phyloP scores from a whole-genome alignment of 1,140 invertebrate species.

The Grapholita molesta region DNA sequence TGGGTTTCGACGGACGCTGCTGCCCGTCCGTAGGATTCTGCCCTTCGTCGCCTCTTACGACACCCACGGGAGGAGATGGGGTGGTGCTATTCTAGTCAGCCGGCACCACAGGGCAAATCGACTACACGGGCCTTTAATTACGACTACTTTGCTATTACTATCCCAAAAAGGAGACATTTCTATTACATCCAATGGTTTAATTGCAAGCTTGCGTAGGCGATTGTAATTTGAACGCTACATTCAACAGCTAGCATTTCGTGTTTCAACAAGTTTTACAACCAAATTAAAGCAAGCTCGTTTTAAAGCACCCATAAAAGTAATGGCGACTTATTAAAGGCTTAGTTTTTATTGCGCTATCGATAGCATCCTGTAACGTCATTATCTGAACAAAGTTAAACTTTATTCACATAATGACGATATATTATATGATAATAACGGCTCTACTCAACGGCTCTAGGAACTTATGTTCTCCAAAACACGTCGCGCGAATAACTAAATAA shows the following conservation, averaged over 20 bases:
- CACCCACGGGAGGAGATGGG: no score
- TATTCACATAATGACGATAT: no score
- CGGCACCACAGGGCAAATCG: no score
- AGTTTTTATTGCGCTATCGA: slow-evolving; percentile 40
- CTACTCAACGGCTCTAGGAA: no score
- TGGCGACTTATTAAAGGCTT: slow-evolving; percentile 37
- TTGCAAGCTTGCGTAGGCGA: background rate
- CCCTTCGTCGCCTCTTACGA: no score
- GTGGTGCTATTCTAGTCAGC: no score
- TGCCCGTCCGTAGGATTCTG: no score
- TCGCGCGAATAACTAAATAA: no score
- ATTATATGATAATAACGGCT: no score
- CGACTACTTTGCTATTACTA: background rate
- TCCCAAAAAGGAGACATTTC: background rate
- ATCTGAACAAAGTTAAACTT: background rate
- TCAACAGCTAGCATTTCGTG: background rate
- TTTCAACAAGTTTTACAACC: slow-evolving; percentile 36
- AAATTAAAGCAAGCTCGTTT: slow-evolving; percentile 38
- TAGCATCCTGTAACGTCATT: slow-evolving; percentile 18
- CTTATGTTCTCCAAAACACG: no score
- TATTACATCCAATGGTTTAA: background rate
- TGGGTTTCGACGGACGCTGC: no score
- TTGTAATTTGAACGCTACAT: slow-evolving; percentile 1
- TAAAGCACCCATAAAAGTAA: slow-evolving; percentile 42
- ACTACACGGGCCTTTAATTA: no score